Base-by-base conservation (phyloP, 2,888 invertebrate species). In the Zygothrica quintamaculata region DNA sequence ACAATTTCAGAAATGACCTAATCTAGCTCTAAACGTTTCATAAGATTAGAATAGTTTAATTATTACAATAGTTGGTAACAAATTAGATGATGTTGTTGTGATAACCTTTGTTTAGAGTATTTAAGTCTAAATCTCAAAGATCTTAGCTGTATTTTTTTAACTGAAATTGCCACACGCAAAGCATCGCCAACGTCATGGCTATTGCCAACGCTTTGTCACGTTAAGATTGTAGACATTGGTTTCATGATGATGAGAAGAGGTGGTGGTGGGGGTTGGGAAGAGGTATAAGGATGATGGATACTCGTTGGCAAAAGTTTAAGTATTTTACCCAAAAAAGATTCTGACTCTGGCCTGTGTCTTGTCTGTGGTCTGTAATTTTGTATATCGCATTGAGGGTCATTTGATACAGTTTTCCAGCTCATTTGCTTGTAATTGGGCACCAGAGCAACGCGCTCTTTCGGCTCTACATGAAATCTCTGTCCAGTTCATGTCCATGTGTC, bases 111-210 rank as follows among this genome's bases (percentile, higher is more conserved):
- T 29, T 52, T 33, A 71, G 68, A 29, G 76, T 73, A 72, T 71
- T 69, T 53, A 66, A 62, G 46, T 40, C 36, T 47, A 22, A 44
- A 29, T 43, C 12, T 6, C 7, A 26, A 57, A 48, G 31, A 3
- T 7, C 8, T 0, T 40, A 31, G 40, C 58, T 26, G 34, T 52
- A 59, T 77, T 65, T 84, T 70, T 78, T 73, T 73, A 90, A 90
- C 88, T 87, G 88, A 90, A 89, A 90, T 90, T 90, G 90, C 90
- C 90, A 90, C 91, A 91, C 90, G 90, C 90, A 91, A 91, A 89
- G 88, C 90, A 91, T 90, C 90, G 87, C 88, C 89, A n/a, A n/a
- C n/a, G n/a, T n/a, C n/a, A n/a, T n/a, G n/a, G n/a, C n/a, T n/a
- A 91, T 90, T 89, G 87, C 88, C 89, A 89, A 89, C 89, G 87